A percentile compares a stretch with the other conserved stretches of the same genome.
These are phyloP conservation scores for Batillaria attramentaria DNA, from an alignment of 1,140 invertebrate genomes.

Conservation along the genomic window DNA sequence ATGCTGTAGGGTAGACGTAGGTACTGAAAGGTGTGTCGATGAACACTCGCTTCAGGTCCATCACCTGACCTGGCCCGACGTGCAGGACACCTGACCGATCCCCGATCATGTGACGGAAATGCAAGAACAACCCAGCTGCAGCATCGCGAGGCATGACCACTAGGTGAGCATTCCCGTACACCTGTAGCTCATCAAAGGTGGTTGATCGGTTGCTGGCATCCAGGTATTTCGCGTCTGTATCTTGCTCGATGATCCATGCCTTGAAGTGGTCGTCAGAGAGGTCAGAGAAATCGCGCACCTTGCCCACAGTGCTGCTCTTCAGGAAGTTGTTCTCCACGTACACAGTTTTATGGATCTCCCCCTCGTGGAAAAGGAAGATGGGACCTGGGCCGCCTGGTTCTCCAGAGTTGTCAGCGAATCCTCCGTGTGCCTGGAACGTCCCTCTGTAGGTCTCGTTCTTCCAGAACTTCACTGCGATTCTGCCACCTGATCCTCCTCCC, in stretches of 20 bases:
- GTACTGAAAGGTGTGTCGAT: slow-evolving; percentile 61
- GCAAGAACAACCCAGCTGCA: slow-evolving; percentile 44
- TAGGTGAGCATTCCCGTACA: slow-evolving; percentile 61
- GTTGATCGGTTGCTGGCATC: slow-evolving; percentile 48
- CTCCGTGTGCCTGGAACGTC: slow-evolving; percentile 54
- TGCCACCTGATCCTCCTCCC: slow-evolving; percentile 57
- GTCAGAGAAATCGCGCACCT: slow-evolving; percentile 51
- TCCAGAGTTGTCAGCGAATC: slow-evolving; percentile 31
- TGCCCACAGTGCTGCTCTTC: slow-evolving; percentile 41
- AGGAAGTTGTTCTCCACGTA: slow-evolving; percentile 56
- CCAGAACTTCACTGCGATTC: slow-evolving; percentile 57
- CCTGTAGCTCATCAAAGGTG: slow-evolving; percentile 58
- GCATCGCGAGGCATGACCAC: slow-evolving; percentile 52
- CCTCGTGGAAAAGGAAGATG: slow-evolving; percentile 55
- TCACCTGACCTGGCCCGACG: slow-evolving; percentile 55
- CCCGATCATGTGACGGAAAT: slow-evolving; percentile 62
- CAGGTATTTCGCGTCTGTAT: slow-evolving; percentile 50
- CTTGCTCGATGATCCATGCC: slow-evolving; percentile 58
- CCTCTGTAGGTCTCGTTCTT: slow-evolving; percentile 59
- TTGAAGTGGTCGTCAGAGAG: slow-evolving; percentile 59
- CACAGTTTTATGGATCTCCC: slow-evolving; percentile 52
- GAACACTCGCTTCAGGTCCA: slow-evolving; percentile 53
- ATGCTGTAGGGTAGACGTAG: slow-evolving; percentile 58
- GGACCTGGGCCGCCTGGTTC: slow-evolving; percentile 61
- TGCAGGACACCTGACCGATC: slow-evolving; percentile 58